Base-by-base conservation (phyloP, 23 tunicate species). In the Phallusia fumigata region DNA sequence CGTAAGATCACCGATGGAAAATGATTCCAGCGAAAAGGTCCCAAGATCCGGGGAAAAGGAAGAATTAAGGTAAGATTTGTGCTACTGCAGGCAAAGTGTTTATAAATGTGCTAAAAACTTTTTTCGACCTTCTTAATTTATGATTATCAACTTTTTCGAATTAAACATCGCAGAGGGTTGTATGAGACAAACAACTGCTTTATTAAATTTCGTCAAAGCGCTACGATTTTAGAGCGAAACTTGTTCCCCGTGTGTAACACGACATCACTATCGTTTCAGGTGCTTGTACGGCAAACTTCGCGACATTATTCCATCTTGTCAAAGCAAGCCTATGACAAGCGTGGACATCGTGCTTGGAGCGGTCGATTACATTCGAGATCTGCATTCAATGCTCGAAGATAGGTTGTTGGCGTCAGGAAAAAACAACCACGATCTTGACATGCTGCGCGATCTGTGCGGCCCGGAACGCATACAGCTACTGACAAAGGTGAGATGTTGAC, bases 321-420 rank as follows among this genome's bases (percentile, higher is more conserved):
- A 34, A 35, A 52, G 53, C 40, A 73, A 87, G 35, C 81, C 76
- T 12, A 78, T 74, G 28, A 44, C 95, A 33, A 73, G 79, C 35
- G 53, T 90, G n/a, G 95, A 90, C 80, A 82, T 90, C 30, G 89
- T 90, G 18, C 74, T 90, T 8, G 45, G 89, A 49, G 95, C 95
- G 30, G 80, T 85, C 65, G 89, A 90, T 36, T 90, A 90, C 80
- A 90, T 90, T 33, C 83, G 86, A 0, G 86, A 90, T 52, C 80
- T 90, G 19, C 95, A 85, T 72, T 19, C 78, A 0, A 85, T 85
- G 84, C 79, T 90, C 44, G 84, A 78, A 69, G 52, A 79, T 28
- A 80, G 65, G 34, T 24, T 58, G 28, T 22, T 58, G 28, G 69
- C 26, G 16, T 58, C 69, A 16, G 69, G 69, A 22, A 58, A 58